These are phyloP conservation scores for Myrmecophaga tridactyla DNA, from an alignment of 2,113 vertebrate genomes.

Conservation along the genomic window DNA sequence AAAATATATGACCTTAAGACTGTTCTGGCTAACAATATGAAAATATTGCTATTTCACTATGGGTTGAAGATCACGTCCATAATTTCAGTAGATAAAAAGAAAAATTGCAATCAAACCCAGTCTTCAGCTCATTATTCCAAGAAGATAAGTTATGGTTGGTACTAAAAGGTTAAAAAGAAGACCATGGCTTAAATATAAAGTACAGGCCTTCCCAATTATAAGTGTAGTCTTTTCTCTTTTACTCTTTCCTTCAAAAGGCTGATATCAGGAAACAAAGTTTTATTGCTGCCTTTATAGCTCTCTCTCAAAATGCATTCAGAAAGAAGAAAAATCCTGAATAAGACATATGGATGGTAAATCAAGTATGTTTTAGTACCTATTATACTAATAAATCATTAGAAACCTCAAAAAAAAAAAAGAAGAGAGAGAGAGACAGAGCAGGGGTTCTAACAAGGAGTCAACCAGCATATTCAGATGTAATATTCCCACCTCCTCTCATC, in stretches of 20 bases:
- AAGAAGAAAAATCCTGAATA: neutral
- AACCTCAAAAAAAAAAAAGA: too few relatives aligned
- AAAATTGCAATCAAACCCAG: neutral
- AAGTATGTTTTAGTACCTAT: neutral
- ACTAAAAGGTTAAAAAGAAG: slow-evolving; percentile 42
- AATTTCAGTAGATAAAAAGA: slow-evolving; percentile 1
- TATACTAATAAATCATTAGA: neutral
- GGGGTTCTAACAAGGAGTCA: neutral
- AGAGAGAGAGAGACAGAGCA: too few relatives aligned
- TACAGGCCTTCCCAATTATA: neutral
- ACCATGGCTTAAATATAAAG: too few relatives aligned
- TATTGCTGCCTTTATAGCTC: neutral
- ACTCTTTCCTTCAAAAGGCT: neutral
- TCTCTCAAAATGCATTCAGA: neutral
- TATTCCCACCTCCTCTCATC: neutral
- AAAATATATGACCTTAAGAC: slow-evolving; percentile 26
- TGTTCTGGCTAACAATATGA: neutral
- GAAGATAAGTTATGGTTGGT: neutral
- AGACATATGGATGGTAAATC: neutral
- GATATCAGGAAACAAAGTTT: neutral
- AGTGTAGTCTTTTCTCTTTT: neutral
- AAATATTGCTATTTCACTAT: slow-evolving; percentile 48
- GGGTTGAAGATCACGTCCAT: neutral
- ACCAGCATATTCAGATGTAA: slow-evolving; percentile 30
- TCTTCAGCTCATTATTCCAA: neutral